Evolutionary conservation across 2,113 vertebrate species (phyloP).

Genomic region (Scortum barcoo): DNA sequence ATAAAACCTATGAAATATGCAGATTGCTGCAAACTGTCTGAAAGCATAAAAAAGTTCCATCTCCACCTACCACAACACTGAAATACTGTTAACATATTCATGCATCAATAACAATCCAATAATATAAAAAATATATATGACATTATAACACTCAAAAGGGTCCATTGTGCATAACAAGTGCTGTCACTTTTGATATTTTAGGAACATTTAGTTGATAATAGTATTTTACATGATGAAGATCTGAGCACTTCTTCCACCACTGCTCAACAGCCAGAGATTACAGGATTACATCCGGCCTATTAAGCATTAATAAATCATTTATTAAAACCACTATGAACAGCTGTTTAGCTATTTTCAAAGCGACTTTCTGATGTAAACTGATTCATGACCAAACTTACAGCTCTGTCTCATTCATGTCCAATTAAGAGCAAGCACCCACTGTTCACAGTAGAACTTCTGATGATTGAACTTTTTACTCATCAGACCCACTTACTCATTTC

Average conservation of each 20-base stretch:
- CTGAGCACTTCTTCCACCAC: background rate
- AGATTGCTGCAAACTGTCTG: background rate
- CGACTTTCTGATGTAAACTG: background rate
- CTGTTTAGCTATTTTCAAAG: background rate
- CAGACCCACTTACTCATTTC: too few species aligned
- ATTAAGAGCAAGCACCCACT: background rate
- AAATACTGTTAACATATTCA: background rate
- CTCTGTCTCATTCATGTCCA: background rate
- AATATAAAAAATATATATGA: background rate
- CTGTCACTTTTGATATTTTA: background rate
- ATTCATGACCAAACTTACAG: background rate
- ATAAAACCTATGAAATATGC: background rate
- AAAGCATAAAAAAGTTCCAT: background rate
- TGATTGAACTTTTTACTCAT: constrained; percentile 1
- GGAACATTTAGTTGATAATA: background rate
- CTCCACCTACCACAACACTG: background rate
- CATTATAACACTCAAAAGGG: background rate
- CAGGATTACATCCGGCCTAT: background rate
- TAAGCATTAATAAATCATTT: background rate
- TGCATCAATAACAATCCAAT: background rate
- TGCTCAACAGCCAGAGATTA: background rate
- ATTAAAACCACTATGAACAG: background rate
- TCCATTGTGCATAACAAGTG: background rate
- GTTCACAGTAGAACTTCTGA: background rate
- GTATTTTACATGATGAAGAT: background rate